Conservation (phyloP, 2,113 vertebrate genomes). For the Nothocercus nigrocapillus region DNA sequence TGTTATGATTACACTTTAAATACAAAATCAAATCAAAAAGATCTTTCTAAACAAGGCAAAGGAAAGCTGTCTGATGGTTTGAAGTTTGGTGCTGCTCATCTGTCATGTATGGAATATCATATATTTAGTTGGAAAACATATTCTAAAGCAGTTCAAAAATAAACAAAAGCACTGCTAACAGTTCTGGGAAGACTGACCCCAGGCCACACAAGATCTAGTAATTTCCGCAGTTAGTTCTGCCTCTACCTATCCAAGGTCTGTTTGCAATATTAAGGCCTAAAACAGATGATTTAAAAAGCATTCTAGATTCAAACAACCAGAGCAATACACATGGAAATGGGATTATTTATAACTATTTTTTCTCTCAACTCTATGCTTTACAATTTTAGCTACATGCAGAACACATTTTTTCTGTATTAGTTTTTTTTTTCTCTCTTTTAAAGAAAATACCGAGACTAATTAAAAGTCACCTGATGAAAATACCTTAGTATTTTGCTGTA, state of each 20-base stretch:
- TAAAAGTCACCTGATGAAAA: slow-evolving; percentile 30
- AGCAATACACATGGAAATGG: background rate
- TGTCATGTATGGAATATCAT: background rate
- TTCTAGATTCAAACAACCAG: background rate
- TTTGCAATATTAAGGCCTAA: background rate
- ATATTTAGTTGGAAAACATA: background rate
- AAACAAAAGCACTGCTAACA: background rate
- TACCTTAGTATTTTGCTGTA: slow-evolving; percentile 23
- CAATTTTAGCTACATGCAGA: background rate
- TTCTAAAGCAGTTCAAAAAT: background rate
- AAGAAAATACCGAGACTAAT: slow-evolving; percentile 19
- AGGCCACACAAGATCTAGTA: background rate
- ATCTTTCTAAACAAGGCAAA: slow-evolving; percentile 1
- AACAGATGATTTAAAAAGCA: background rate
- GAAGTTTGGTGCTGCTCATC: background rate
- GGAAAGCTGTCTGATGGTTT: background rate
- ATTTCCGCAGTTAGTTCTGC: background rate
- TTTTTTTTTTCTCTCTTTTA: background rate
- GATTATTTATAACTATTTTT: background rate
- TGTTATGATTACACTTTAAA: slow-evolving; percentile 10
- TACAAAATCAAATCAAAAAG: slow-evolving; percentile 46
- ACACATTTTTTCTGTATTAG: background rate
- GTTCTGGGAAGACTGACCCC: background rate
- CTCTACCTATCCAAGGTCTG: background rate
- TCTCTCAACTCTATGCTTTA: background rate